A percentile compares a stretch with the other conserved stretches of the same genome.
Conservation (phyloP, 2,797 vertebrate species). For the Hypotaenidia philippensis region DNA sequence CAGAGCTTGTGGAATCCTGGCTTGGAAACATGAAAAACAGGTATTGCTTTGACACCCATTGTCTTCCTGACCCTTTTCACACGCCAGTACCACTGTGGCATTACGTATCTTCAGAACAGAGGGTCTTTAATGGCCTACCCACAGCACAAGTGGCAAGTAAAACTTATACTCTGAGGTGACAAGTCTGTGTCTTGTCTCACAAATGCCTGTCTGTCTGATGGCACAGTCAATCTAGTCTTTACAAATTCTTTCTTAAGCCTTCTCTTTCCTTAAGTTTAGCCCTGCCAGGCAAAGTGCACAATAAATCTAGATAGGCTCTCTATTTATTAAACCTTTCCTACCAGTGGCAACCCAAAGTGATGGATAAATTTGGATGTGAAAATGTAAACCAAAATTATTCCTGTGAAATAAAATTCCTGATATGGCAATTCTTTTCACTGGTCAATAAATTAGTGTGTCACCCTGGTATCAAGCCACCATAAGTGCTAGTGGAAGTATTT, state of each 20-base stretch:
- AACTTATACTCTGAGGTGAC: background rate
- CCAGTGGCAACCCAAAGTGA: background rate
- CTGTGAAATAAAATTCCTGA: background rate
- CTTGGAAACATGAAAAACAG: constrained; percentile 81
- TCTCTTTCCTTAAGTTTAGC: background rate
- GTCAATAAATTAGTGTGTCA: background rate
- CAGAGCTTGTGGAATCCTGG: constrained; percentile 85
- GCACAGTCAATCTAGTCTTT: background rate
- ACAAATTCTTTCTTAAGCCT: background rate
- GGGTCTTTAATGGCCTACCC: background rate
- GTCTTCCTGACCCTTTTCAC: background rate
- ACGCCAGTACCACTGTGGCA: background rate
- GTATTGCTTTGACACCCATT: constrained; percentile 73
- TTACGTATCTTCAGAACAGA: background rate
- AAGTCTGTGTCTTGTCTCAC: background rate
- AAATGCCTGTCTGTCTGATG: background rate
- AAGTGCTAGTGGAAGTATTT: background rate
- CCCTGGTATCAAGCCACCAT: background rate
- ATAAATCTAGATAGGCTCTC: background rate
- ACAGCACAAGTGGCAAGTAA: background rate
- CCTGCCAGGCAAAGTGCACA: background rate
- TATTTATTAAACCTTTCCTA: background rate
- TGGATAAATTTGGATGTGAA: background rate
- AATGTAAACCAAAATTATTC: background rate
- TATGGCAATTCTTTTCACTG: background rate